phyloP scores from a whole-genome alignment of 2,888 invertebrate genomes.

The Epiblema foenella region DNA sequence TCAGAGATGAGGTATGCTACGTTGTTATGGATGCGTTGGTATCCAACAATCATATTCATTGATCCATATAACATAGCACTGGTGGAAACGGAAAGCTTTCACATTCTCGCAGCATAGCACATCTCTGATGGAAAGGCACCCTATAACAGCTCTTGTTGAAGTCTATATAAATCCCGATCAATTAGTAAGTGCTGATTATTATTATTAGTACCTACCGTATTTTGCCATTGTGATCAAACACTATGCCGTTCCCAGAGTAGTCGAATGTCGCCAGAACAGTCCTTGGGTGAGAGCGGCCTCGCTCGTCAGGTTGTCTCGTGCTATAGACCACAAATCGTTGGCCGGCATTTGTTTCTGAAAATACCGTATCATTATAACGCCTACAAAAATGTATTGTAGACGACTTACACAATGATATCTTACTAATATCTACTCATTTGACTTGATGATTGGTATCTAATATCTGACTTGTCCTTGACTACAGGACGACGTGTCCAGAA shows the following conservation, averaged over 20 bases:
- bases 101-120: no score
- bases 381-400: not conserved
- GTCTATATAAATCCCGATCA: not conserved
- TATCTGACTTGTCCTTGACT: no score
- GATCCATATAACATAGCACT: no score
- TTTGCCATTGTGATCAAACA: slow-evolving; percentile 77
- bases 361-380: slow-evolving; percentile 1
- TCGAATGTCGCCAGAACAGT: slow-evolving; percentile 76
- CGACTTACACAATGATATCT: no score
- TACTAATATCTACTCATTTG: no score
- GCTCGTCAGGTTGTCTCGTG: slow-evolving; percentile 71
- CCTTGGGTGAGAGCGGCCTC: slow-evolving; percentile 66
- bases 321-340: slow-evolving; percentile 75
- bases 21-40: no score
- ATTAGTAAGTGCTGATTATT: not conserved
- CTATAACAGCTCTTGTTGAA: not conserved
- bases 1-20: no score
- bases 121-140: no score
- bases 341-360: slow-evolving; percentile 71
- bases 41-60: no score
- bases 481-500: no score
- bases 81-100: no score
- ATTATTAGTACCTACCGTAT: slow-evolving; percentile 61
- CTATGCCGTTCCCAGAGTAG: slow-evolving; percentile 75
- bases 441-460: no score